Percentiles rank a stretch among this genome's conserved stretches.
phyloP scores from a whole-genome alignment of 1,140 invertebrate species.

The Ips nitidus region DNA sequence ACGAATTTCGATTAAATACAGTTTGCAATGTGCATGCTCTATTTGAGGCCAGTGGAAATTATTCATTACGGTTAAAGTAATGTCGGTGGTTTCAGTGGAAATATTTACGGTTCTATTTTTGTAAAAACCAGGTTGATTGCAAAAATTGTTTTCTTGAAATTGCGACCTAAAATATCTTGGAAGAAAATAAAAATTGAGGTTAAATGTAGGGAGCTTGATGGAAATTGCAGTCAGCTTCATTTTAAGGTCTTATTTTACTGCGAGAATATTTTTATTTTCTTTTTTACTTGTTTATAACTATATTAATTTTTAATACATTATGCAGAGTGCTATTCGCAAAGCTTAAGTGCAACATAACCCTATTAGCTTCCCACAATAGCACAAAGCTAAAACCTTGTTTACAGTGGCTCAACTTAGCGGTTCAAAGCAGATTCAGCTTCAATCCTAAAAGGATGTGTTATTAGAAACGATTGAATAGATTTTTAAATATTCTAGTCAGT shows the following conservation, averaged over 20 bases:
- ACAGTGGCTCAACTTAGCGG: too few species aligned
- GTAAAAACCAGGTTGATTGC: background rate
- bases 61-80: conserved; percentile 1
- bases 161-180: background rate
- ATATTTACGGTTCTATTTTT: conserved; percentile 1
- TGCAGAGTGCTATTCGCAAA: too few species aligned
- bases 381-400: too few species aligned
- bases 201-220: background rate
- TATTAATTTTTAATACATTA: too few species aligned
- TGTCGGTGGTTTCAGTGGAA: background rate
- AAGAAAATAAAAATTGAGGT: background rate
- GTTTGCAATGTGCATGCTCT: background rate
- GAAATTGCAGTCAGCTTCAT: background rate
- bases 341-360: too few species aligned
- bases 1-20: conserved; percentile 6
- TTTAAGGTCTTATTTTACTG: background rate
- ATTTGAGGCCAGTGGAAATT: background rate
- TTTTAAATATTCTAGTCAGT: background rate
- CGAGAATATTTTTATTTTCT: background rate
- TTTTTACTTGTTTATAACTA: too few species aligned
- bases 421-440: background rate
- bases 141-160: background rate
- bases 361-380: too few species aligned
- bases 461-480: background rate
- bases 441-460: background rate